Percentiles rank a stretch among this genome's conserved stretches.
Evolutionary conservation across 2,888 invertebrate species (phyloP).

Genomic region (Lasius fuliginosus): DNA sequence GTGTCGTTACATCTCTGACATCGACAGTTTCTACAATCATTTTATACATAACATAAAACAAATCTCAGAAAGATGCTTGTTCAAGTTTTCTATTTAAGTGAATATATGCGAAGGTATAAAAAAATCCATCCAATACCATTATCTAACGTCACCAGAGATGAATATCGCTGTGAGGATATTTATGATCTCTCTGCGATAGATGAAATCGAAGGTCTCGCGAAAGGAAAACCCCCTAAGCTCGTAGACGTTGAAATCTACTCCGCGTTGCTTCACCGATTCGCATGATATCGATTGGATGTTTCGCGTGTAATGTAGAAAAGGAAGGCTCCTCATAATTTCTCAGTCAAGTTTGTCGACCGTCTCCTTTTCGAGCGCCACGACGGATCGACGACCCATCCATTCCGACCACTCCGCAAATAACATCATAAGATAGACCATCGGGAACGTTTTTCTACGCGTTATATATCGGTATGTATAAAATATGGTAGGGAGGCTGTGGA

Average conservation of each 20-base stretch:
- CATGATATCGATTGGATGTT: slow-evolving; percentile 57
- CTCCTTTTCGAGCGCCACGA: slow-evolving; percentile 57
- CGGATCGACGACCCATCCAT: slow-evolving; percentile 73
- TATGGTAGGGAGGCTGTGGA: slow-evolving; percentile 69
- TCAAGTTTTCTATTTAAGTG: slow-evolving; percentile 23
- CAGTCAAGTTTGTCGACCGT: slow-evolving; percentile 44
- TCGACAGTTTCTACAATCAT: background rate
- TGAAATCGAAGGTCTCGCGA: slow-evolving; percentile 65
- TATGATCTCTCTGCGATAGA: slow-evolving; percentile 64
- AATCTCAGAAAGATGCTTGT: background rate
- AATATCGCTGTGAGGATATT: slow-evolving; percentile 59
- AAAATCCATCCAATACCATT: slow-evolving; percentile 55
- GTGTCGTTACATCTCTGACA: background rate
- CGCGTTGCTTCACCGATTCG: slow-evolving; percentile 49
- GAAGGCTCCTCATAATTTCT: slow-evolving; percentile 64
- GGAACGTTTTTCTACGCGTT: slow-evolving; percentile 72
- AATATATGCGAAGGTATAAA: slow-evolving; percentile 42
- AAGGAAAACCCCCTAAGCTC: background rate
- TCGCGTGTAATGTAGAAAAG: slow-evolving; percentile 58
- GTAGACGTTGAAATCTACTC: slow-evolving; percentile 24
- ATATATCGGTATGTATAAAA: slow-evolving; percentile 77
- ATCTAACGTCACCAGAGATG: slow-evolving; percentile 36
- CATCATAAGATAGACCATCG: slow-evolving; percentile 78
- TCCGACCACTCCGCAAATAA: slow-evolving; percentile 78
- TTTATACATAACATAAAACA: background rate